Conservation (phyloP, 2,113 vertebrate species). For the Callorhinus ursinus region DNA sequence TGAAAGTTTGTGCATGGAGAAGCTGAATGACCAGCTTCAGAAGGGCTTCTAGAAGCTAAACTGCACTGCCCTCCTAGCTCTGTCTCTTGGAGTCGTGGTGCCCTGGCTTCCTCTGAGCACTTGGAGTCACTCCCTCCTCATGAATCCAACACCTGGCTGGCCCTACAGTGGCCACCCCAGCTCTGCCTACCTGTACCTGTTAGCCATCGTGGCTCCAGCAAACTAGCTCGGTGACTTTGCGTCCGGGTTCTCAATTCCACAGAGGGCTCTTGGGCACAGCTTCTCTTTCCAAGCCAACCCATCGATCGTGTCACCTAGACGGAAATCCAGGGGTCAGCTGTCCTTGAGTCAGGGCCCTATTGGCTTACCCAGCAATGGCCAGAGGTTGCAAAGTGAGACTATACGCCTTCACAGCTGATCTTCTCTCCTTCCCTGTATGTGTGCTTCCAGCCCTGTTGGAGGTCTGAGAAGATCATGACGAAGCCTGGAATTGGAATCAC, state of each 20-base stretch:
- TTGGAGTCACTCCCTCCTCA: background rate
- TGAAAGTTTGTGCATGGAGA: conserved; percentile 38
- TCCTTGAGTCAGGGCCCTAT: background rate
- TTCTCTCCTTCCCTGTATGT: background rate
- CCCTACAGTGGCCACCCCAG: background rate
- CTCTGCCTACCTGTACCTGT: background rate
- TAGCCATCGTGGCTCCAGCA: background rate
- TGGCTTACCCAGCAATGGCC: background rate
- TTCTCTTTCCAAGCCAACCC: background rate
- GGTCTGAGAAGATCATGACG: background rate
- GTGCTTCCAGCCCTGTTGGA: background rate
- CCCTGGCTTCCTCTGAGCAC: background rate
- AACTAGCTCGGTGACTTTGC: background rate
- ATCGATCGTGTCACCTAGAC: background rate
- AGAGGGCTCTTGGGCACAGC: background rate
- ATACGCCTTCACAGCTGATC: background rate
- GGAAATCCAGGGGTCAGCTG: background rate
- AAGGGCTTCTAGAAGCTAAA: background rate
- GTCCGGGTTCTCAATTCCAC: background rate
- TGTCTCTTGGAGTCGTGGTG: background rate
- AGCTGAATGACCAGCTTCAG: conserved; percentile 55
- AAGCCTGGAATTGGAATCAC: background rate
- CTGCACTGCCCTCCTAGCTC: background rate
- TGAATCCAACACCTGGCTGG: background rate
- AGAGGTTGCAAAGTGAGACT: background rate